A percentile compares a stretch with the other conserved stretches of the same genome.
These are phyloP conservation scores for Leuctra nigra DNA, from an alignment of 2,888 invertebrate genomes.

Conservation along the genomic window DNA sequence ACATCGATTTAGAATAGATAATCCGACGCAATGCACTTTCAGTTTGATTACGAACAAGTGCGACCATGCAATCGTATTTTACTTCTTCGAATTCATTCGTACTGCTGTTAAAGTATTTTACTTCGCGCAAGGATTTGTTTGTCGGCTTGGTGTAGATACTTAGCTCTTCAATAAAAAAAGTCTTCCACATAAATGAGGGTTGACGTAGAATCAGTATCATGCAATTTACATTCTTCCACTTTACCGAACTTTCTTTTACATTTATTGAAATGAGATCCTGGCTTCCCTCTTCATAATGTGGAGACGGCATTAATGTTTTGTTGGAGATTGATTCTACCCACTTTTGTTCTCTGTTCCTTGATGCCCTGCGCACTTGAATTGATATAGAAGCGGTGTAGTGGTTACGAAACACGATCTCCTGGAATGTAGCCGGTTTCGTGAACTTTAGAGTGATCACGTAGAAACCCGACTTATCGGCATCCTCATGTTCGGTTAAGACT, in stretches of 20 bases:
- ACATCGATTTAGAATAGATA: no score
- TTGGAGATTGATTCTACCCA: not conserved
- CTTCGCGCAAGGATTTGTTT: not conserved
- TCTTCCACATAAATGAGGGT: not conserved
- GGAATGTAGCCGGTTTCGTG: not conserved
- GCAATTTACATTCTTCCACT: not conserved
- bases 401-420: not conserved
- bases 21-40: not conserved
- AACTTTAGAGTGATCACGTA: not conserved
- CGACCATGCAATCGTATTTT: not conserved
- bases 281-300: constrained; percentile 1
- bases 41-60: not conserved
- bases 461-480: not conserved
- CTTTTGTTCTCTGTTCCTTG: not conserved
- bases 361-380: not conserved
- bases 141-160: not conserved
- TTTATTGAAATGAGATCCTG: not conserved
- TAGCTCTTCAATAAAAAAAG: not conserved
- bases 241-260: not conserved
- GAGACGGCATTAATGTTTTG: not conserved
- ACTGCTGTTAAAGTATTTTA: not conserved
- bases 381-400: not conserved
- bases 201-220: not conserved
- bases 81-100: not conserved
- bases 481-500: no score